Evolutionary conservation across 2,797 vertebrate species (phyloP).

Genomic region (Galaxias olidus): DNA sequence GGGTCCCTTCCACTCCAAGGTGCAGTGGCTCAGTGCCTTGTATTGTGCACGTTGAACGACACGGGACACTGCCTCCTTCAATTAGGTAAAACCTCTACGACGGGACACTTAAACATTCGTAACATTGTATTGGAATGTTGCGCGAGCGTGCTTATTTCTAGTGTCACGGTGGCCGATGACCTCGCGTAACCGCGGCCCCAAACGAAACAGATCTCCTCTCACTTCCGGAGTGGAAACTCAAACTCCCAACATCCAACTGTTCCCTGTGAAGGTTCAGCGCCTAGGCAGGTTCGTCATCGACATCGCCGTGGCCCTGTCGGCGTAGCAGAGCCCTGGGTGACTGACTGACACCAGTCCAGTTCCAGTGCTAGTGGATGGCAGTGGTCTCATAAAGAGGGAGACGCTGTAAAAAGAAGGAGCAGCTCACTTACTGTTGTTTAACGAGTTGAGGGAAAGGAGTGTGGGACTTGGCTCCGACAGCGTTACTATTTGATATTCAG

Average conservation of each 20-base stretch:
- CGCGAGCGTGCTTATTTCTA: too few relatives aligned
- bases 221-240: too few relatives aligned
- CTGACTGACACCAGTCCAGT: constrained; percentile 5
- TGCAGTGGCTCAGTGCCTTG: too few relatives aligned
- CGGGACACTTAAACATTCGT: too few relatives aligned
- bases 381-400: neutral
- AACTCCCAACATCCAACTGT: constrained; percentile 19
- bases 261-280: constrained; percentile 25
- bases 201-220: neutral
- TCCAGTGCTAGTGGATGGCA: constrained; percentile 8
- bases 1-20: too few relatives aligned
- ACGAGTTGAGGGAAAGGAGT: neutral
- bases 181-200: neutral
- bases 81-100: too few relatives aligned
- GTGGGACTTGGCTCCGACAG: neutral
- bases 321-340: neutral
- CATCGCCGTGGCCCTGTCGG: constrained; percentile 1
- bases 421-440: constrained; percentile 4
- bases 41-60: too few relatives aligned
- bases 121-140: too few relatives aligned
- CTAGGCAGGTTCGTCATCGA: constrained; percentile 17
- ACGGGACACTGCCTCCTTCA: too few relatives aligned
- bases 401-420: neutral
- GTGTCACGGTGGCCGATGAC: too few relatives aligned
- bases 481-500: neutral